phyloP scores from a whole-genome alignment of 2,113 vertebrate species.

The Onychostoma macrolepis region DNA sequence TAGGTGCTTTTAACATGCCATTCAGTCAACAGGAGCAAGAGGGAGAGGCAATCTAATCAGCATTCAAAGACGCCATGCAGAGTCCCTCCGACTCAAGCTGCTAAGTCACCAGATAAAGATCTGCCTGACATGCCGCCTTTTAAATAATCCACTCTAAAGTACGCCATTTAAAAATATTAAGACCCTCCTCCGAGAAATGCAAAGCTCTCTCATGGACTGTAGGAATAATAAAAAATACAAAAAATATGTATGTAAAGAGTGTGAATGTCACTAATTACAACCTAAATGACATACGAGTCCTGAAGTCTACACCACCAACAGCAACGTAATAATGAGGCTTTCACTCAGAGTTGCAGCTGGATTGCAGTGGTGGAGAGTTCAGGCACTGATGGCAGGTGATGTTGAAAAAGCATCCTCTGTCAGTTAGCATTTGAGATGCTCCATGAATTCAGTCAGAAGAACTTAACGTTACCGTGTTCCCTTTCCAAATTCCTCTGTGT shows the following conservation, averaged over 20 bases:
- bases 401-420: conserved; percentile 70
- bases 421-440: conserved; percentile 70
- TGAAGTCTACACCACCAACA: conserved; percentile 24
- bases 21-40: neutral
- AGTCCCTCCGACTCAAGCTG: conserved; percentile 64
- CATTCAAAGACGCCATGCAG: conserved; percentile 67
- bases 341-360: conserved; percentile 44
- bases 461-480: conserved; percentile 65
- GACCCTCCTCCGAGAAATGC: conserved; percentile 56
- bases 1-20: neutral
- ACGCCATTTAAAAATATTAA: conserved; percentile 67
- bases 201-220: conserved; percentile 40
- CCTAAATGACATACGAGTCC: conserved; percentile 54
- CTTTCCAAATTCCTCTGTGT: conserved; percentile 45
- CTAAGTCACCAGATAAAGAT: conserved; percentile 70
- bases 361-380: conserved; percentile 56
- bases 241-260: neutral
- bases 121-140: conserved; percentile 69
- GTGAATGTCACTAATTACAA: conserved; percentile 65
- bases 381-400: conserved; percentile 71
- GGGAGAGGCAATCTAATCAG: conserved; percentile 67
- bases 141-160: conserved; percentile 75
- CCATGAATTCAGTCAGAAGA: conserved; percentile 72
- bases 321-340: conserved; percentile 36
- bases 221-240: conserved; percentile 2